A percentile compares a stretch with the other conserved stretches of the same genome.
phyloP scores from a whole-genome alignment of 2,113 vertebrate genomes.

The Pogona vitticeps region DNA sequence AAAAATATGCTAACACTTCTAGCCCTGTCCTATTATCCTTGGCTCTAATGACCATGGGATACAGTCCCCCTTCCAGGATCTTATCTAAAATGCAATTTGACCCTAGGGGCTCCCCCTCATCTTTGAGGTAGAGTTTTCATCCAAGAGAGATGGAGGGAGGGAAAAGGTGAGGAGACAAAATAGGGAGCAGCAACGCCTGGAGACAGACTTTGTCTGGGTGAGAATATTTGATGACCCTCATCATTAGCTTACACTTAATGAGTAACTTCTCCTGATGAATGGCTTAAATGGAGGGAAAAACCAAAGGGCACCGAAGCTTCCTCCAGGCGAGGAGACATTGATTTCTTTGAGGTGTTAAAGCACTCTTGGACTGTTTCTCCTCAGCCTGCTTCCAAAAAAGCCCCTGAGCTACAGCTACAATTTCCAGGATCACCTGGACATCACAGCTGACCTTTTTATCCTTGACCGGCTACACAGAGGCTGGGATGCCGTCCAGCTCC shows the following conservation, averaged over 20 bases:
- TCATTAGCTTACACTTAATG: neutral
- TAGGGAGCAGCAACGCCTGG: neutral
- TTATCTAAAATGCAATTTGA: too few species aligned
- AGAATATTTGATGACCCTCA: neutral
- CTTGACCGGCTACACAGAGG: neutral
- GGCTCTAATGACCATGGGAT: too few species aligned
- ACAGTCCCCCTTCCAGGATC: too few species aligned
- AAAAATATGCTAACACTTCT: too few species aligned
- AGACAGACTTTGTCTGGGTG: neutral
- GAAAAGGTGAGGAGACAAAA: neutral
- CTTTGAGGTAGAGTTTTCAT: too few species aligned
- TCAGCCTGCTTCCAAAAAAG: fast-evolving
- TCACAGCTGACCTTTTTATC: neutral
- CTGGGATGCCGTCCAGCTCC: neutral
- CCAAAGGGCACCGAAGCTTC: neutral
- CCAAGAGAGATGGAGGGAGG: neutral
- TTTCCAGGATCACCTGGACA: neutral
- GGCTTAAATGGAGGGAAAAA: neutral
- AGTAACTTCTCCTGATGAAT: neutral
- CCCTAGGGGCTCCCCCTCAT: too few species aligned
- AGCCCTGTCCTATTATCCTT: too few species aligned
- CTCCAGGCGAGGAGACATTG: neutral
- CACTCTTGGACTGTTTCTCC: neutral
- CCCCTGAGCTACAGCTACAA: neutral
- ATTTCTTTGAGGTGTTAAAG: neutral